phyloP scores from a whole-genome alignment of 2,113 vertebrate species.

The Leucoraja erinaceus region DNA sequence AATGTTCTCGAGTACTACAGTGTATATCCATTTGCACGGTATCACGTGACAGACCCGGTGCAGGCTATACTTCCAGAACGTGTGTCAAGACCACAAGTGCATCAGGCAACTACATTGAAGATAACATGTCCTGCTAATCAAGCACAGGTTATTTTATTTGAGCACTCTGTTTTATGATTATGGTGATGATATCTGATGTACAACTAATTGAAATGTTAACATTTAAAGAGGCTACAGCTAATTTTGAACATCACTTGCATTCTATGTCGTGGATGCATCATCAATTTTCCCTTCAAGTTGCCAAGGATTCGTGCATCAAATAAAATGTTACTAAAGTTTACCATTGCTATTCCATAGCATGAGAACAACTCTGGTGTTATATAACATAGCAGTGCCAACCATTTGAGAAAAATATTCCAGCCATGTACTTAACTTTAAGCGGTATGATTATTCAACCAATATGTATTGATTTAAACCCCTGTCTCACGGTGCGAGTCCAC shows the following conservation, averaged over 20 bases:
- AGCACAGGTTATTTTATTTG: constrained; percentile 69
- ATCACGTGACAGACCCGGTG: constrained; percentile 53
- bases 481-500: too few species aligned
- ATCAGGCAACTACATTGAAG: constrained; percentile 56
- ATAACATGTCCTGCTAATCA: constrained; percentile 55
- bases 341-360: background rate
- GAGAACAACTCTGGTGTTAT: background rate
- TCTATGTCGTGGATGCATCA: background rate
- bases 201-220: background rate
- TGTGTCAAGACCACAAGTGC: constrained; percentile 51
- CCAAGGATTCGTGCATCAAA: background rate
- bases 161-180: constrained; percentile 63
- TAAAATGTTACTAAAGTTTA: background rate
- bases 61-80: constrained; percentile 45
- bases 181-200: background rate
- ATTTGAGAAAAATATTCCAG: background rate
- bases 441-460: background rate
- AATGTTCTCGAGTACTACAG: constrained; percentile 67
- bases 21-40: constrained; percentile 65
- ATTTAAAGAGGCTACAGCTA: background rate
- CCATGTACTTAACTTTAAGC: background rate
- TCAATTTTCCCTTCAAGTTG: background rate
- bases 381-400: background rate
- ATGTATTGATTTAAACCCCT: background rate
- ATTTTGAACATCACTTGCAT: background rate